Conservation (phyloP, 2,888 invertebrate genomes). For the Dendrolimus pini region DNA sequence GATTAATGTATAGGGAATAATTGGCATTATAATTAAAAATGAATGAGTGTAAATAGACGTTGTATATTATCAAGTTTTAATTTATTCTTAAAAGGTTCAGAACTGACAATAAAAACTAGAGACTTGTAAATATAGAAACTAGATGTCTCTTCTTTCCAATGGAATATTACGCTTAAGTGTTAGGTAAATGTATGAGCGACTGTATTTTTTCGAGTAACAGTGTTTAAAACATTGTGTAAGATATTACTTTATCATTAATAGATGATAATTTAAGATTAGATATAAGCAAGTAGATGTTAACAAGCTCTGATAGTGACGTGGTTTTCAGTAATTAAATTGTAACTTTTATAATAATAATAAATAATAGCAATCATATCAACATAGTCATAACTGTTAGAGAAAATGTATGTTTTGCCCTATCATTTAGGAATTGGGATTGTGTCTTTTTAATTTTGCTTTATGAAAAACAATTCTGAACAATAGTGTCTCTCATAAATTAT, state of each 20-base stretch:
- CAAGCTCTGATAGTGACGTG: too few relatives aligned
- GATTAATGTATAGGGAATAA: conserved; percentile 30
- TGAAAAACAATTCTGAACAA: too few relatives aligned
- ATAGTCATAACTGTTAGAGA: too few relatives aligned
- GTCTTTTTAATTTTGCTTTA: too few relatives aligned
- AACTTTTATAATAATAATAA: too few relatives aligned
- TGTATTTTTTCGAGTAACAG: background rate
- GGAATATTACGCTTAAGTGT: conserved; percentile 7
- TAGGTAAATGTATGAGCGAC: conserved; percentile 8
- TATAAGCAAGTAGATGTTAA: too few relatives aligned
- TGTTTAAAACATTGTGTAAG: background rate
- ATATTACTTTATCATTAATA: conserved; percentile 1
- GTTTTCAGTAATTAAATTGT: too few relatives aligned
- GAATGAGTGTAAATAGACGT: conserved; percentile 30
- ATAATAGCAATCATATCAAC: too few relatives aligned
- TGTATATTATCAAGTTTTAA: conserved; percentile 31
- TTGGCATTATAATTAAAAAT: conserved; percentile 31
- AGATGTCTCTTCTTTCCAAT: conserved; percentile 57
- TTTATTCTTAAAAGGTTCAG: conserved; percentile 56
- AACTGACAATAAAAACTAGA: conserved; percentile 73
- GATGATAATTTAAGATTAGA: conserved; percentile 2
- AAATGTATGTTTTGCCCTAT: too few relatives aligned
- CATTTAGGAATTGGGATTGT: too few relatives aligned
- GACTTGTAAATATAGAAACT: conserved; percentile 43
- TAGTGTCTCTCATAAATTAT: too few relatives aligned